Evolutionary conservation across 2,797 vertebrate species (phyloP).

Genomic region (Lagodon rhomboides): DNA sequence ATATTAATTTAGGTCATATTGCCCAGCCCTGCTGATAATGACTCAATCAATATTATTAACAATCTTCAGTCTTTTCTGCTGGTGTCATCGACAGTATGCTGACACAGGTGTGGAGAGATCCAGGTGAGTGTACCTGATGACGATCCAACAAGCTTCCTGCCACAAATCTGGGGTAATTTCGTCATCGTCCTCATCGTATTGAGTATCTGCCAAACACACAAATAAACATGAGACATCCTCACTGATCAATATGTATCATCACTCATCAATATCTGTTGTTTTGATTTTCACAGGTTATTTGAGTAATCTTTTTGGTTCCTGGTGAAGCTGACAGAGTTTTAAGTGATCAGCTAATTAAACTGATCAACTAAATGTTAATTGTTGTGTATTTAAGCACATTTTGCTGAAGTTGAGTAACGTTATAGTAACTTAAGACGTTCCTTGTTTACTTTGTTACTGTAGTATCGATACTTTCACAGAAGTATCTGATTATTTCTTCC

Average conservation of each 20-base stretch:
- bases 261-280: neutral
- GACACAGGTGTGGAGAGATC: neutral
- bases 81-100: too few species aligned
- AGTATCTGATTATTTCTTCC: neutral
- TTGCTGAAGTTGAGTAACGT: neutral
- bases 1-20: too few species aligned
- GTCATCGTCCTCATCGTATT: constrained; percentile 98
- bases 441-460: neutral
- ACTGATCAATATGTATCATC: neutral
- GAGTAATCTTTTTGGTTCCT: neutral
- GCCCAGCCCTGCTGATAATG: too few species aligned
- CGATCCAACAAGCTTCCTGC: constrained; percentile 99
- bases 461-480: neutral
- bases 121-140: constrained; percentile 91
- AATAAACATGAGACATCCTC: neutral
- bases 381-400: neutral
- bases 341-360: neutral
- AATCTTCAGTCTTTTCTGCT: too few species aligned
- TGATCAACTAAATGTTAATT: neutral
- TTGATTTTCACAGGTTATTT: neutral
- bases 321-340: neutral
- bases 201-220: constrained; percentile 88
- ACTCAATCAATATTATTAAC: too few species aligned
- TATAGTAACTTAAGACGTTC: neutral
- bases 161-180: constrained; percentile 98